phyloP scores from a whole-genome alignment of 2,888 invertebrate species.

The Sinohyriopsis cumingii region DNA sequence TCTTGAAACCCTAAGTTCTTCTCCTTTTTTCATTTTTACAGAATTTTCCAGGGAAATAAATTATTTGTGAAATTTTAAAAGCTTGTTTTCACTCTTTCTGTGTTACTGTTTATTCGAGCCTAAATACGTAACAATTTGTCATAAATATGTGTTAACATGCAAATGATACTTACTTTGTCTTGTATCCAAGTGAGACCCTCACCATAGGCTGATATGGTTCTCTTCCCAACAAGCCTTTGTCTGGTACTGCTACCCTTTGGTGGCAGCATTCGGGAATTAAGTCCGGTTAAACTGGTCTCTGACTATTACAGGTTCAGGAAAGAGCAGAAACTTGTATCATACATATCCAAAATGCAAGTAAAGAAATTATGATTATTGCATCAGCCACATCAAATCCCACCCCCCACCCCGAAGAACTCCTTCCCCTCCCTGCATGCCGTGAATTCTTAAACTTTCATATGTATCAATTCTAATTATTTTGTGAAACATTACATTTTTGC shows the following conservation, averaged over 20 bases:
- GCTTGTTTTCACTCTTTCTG: too few relatives aligned
- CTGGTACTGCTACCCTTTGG: neutral
- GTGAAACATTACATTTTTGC: too few relatives aligned
- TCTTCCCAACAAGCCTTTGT: conserved; percentile 16
- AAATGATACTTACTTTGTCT: conserved; percentile 31
- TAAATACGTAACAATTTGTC: neutral
- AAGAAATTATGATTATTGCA: conserved; percentile 1
- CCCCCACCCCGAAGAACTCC: neutral
- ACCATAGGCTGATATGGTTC: conserved; percentile 43
- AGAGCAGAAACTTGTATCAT: conserved; percentile 3
- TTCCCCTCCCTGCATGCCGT: neutral
- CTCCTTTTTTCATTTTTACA: too few relatives aligned
- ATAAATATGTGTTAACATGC: neutral
- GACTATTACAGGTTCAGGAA: conserved; percentile 36
- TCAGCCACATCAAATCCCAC: neutral
- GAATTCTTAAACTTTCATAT: too few relatives aligned
- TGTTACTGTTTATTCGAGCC: too few relatives aligned
- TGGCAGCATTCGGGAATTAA: neutral
- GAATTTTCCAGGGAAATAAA: too few relatives aligned
- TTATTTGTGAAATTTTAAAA: too few relatives aligned
- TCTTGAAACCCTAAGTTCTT: too few relatives aligned
- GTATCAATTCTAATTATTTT: too few relatives aligned
- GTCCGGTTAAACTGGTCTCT: conserved; percentile 1
- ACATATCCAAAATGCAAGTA: neutral
- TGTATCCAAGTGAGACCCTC: conserved; percentile 47